Evolutionary conservation across 2,113 vertebrate genomes (phyloP).

Genomic region (Osmerus eperlanus): DNA sequence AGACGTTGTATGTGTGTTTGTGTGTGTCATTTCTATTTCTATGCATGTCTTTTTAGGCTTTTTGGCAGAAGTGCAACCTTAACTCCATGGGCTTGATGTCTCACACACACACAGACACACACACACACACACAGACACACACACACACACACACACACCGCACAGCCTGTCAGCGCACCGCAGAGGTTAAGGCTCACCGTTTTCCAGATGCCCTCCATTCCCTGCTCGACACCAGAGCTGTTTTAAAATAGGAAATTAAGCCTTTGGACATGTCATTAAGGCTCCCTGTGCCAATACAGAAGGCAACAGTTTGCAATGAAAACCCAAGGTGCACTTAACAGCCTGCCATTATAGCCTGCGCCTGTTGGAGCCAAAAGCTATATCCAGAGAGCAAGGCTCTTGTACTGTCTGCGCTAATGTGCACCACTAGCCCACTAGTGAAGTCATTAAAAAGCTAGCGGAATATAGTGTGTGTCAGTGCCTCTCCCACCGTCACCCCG

Average conservation of each 20-base stretch:
- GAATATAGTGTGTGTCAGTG: background rate
- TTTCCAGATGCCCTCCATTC: slow-evolving; percentile 31
- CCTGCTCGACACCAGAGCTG: background rate
- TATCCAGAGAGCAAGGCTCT: background rate
- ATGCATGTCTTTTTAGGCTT: background rate
- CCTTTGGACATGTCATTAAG: slow-evolving; percentile 1
- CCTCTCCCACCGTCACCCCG: background rate
- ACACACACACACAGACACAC: background rate
- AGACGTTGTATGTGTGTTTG: background rate
- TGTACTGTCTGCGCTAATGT: slow-evolving; percentile 6
- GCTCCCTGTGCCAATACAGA: slow-evolving; percentile 6
- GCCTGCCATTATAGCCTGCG: background rate
- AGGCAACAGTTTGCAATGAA: slow-evolving; percentile 12
- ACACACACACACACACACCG: background rate
- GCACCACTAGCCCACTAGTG: background rate
- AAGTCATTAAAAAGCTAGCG: slow-evolving; percentile 5
- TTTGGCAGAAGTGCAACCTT: background rate
- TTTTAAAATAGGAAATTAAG: background rate
- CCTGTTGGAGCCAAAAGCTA: slow-evolving; percentile 5
- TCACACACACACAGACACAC: background rate
- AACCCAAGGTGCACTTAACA: slow-evolving; percentile 14
- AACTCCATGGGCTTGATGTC: too few species aligned
- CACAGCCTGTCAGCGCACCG: background rate
- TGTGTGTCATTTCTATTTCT: background rate
- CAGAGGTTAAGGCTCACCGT: slow-evolving; percentile 1